Conservation (phyloP, 2,797 vertebrate genomes). For the Phalanger gymnotis region DNA sequence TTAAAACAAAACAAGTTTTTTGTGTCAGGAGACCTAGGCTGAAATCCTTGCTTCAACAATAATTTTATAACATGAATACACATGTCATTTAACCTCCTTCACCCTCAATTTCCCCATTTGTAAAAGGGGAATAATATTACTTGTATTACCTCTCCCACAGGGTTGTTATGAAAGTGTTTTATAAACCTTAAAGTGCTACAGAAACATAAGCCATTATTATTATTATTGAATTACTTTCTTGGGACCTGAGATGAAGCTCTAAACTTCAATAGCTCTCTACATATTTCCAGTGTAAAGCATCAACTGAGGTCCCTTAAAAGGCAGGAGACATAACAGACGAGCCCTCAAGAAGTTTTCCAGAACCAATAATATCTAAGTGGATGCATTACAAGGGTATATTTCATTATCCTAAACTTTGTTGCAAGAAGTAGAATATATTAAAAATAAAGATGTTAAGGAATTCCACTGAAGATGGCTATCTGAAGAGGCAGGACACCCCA, state of each 20-base stretch:
- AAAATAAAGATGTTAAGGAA: not conserved
- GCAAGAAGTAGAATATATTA: not conserved
- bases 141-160: not conserved
- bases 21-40: not conserved
- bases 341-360: not conserved
- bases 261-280: constrained; percentile 8
- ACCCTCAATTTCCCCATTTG: not conserved
- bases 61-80: not conserved
- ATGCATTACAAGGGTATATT: not conserved
- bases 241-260: not conserved
- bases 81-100: not conserved
- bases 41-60: not conserved
- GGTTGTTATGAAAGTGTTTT: not conserved
- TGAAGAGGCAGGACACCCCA: not conserved
- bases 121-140: not conserved
- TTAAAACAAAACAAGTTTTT: not conserved
- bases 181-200: not conserved
- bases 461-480: too few relatives aligned
- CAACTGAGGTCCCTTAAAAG: not conserved
- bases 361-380: not conserved
- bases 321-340: not conserved
- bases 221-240: constrained; percentile 36
- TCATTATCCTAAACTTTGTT: not conserved
- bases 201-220: not conserved
- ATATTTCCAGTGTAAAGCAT: constrained; percentile 44